phyloP scores from a whole-genome alignment of 2,113 vertebrate genomes.

The Fregetta grallaria region DNA sequence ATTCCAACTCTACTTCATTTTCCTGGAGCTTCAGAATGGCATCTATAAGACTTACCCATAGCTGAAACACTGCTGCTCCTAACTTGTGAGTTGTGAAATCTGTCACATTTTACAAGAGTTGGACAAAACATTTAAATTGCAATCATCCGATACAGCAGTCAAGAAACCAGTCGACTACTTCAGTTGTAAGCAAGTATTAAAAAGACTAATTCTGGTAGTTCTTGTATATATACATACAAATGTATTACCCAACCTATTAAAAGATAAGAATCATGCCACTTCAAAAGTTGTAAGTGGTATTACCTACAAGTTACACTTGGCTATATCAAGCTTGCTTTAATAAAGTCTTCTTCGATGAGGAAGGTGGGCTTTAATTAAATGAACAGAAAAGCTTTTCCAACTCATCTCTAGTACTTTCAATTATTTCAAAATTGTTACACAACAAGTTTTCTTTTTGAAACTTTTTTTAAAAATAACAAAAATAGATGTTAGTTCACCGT shows the following conservation, averaged over 20 bases:
- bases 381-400: background rate
- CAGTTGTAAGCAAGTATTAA: background rate
- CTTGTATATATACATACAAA: background rate
- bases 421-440: background rate
- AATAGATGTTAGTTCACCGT: background rate
- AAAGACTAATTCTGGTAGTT: background rate
- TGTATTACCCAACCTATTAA: background rate
- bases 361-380: background rate
- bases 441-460: background rate
- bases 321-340: background rate
- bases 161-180: background rate
- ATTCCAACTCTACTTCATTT: background rate
- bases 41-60: background rate
- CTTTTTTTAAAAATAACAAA: background rate
- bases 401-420: background rate
- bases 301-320: background rate
- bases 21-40: background rate
- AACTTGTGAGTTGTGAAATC: background rate
- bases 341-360: background rate
- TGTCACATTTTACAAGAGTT: background rate
- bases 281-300: background rate
- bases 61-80: background rate
- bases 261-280: background rate
- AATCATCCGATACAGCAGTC: background rate
- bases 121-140: background rate